Evolutionary conservation across 2,888 invertebrate species (phyloP).

Genomic region (Furcula furcula): DNA sequence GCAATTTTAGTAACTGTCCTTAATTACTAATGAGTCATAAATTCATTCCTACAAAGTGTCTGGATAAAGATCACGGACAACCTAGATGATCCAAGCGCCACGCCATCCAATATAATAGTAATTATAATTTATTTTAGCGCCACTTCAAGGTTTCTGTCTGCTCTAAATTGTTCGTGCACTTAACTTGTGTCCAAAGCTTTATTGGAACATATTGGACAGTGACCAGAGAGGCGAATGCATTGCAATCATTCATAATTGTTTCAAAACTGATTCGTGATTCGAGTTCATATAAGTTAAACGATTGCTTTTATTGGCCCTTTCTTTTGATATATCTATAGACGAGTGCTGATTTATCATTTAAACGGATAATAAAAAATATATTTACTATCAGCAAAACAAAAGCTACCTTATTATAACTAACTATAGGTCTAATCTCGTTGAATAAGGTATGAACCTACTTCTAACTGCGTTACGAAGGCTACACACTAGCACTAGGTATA

Average conservation of each 20-base stretch:
- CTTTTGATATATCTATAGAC: too few species aligned
- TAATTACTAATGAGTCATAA: too few species aligned
- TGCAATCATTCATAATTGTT: slow-evolving; percentile 26
- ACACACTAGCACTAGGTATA: too few species aligned
- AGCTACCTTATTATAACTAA: too few species aligned
- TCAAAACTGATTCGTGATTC: slow-evolving; percentile 22
- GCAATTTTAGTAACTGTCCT: too few species aligned
- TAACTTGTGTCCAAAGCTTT: slow-evolving; percentile 12
- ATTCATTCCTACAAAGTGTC: too few species aligned
- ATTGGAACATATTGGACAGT: slow-evolving; percentile 21
- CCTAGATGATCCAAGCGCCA: slow-evolving; percentile 12
- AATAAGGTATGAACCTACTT: too few species aligned
- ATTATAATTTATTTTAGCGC: slow-evolving; percentile 20
- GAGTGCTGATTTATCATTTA: too few species aligned
- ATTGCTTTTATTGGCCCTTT: neutral
- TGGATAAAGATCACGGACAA: slow-evolving; percentile 1
- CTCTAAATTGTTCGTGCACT: slow-evolving; percentile 16
- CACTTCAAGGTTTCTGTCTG: slow-evolving; percentile 15
- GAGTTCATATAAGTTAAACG: neutral
- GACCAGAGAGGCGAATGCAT: slow-evolving; percentile 6
- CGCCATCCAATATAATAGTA: slow-evolving; percentile 15
- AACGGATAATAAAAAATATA: too few species aligned
- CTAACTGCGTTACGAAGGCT: too few species aligned
- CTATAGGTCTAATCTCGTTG: too few species aligned
- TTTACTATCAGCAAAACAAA: too few species aligned